Conservation (phyloP, 1,140 invertebrate genomes). For the Limonius californicus region DNA sequence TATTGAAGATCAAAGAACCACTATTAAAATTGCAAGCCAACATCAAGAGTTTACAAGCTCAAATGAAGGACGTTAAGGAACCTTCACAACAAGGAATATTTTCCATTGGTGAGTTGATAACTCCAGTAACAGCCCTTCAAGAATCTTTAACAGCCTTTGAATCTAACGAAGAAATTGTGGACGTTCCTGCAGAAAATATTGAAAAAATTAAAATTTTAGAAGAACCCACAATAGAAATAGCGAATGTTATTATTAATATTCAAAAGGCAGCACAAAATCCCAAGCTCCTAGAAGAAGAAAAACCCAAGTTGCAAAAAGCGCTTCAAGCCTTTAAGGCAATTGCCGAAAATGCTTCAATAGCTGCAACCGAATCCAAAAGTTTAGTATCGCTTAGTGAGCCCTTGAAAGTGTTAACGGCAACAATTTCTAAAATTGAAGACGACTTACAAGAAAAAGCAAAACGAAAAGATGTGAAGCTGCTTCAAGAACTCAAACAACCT, state of each 20-base stretch:
- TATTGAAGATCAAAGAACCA: not conserved
- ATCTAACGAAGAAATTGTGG: not conserved
- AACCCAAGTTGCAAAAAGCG: slow-evolving; percentile 24
- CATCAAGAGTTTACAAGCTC: slow-evolving; percentile 15
- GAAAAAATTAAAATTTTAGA: slow-evolving; percentile 17
- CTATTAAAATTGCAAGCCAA: not conserved
- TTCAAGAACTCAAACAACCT: too few species aligned
- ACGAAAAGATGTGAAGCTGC: too few species aligned
- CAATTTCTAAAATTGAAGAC: too few species aligned
- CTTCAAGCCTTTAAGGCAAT: slow-evolving; percentile 18
- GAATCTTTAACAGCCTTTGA: not conserved
- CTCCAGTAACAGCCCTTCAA: not conserved
- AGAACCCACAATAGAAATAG: slow-evolving; percentile 24
- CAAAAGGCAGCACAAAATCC: slow-evolving; percentile 21
- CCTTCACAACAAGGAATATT: slow-evolving; percentile 11
- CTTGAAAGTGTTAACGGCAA: too few species aligned
- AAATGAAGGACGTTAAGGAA: slow-evolving; percentile 12
- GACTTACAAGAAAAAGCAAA: too few species aligned
- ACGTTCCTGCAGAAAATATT: slow-evolving; percentile 6
- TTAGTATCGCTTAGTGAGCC: too few species aligned
- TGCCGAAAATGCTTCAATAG: not conserved
- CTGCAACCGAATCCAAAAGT: too few species aligned
- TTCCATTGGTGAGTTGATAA: not conserved
- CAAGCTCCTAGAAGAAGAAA: slow-evolving; percentile 16
- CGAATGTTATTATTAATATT: slow-evolving; percentile 16